phyloP scores from a whole-genome alignment of 2,113 vertebrate genomes.

The Diadophis punctatus region DNA sequence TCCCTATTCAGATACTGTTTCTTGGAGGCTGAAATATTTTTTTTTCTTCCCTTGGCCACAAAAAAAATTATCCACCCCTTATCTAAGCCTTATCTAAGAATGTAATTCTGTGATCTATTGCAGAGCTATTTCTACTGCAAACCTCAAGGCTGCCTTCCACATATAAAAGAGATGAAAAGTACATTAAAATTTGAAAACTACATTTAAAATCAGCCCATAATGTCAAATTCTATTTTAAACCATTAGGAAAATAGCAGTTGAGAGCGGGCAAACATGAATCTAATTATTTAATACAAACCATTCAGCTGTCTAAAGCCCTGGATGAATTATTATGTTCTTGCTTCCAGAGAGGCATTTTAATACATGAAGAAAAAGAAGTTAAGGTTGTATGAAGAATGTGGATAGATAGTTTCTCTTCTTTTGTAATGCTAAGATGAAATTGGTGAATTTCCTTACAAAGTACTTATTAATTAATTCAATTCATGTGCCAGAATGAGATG shows the following conservation, averaged over 20 bases:
- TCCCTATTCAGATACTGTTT: background rate
- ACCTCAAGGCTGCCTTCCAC: background rate
- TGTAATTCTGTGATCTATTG: background rate
- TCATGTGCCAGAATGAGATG: background rate
- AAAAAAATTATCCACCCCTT: background rate
- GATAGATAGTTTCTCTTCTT: background rate
- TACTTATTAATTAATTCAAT: background rate
- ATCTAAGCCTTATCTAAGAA: background rate
- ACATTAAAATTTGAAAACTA: background rate
- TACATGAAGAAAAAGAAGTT: background rate
- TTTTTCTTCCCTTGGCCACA: background rate
- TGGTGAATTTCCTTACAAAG: background rate
- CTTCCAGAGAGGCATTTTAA: background rate
- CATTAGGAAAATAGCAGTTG: background rate
- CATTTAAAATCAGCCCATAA: background rate
- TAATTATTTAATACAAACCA: background rate
- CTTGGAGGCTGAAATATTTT: background rate
- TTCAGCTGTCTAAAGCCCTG: background rate
- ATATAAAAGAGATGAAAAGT: background rate
- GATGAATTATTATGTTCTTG: background rate
- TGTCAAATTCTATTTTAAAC: background rate
- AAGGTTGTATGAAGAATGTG: background rate
- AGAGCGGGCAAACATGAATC: background rate
- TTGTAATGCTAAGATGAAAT: background rate
- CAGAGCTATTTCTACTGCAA: background rate